Base-by-base conservation (phyloP, 2,888 invertebrate species). In the Xiphydria camelus region DNA sequence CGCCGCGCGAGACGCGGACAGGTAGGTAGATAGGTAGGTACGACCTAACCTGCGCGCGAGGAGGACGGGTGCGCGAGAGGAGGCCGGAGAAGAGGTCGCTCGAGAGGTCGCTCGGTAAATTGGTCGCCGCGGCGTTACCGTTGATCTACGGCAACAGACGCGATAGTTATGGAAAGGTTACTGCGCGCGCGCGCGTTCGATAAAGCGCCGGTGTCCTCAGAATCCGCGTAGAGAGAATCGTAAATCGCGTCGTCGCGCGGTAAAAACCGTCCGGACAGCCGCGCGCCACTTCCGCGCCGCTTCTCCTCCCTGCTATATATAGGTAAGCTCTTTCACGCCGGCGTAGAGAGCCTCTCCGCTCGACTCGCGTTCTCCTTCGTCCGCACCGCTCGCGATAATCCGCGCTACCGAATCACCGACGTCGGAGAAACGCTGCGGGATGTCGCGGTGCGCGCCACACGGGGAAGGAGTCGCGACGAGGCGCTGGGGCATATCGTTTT, bases 81-180 rank as follows among this genome's bases (percentile, higher is more conserved):
- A 53, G 51, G 51, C 47, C 51, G 51, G 47, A 61, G 64, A 64
- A 55, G 65, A 68, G 68, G 68, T 68, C 67, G 66, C 44, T 61
- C 51, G 53, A 62, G 68, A 68, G 68, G 68, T 68, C 66, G 64
- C 59, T 57, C 61, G 58, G 66, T 69, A 69, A 69, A 69, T 68
- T 68, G 68, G 68, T 68, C 68, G 65, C 60, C 55, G 41, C 51
- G 58, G 65, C 62, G 60, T 64, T 61, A 62, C 61, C 65, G 65
- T 64, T 68, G 68, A 68, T 68, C 65, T 67, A 68, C 65, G 65
- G 63, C 65, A 64, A 64, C 61, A 62, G 62, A 62, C 62, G 66
- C 63, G 63, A 66, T 68, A 64, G 65, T 68, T 66, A 64, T 65
- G 68, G 61, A 68, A 68, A 67, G 66, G 67, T 68, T 66, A 65